Conservation (phyloP, 2,113 vertebrate species). For the Elgaria multicarinata region DNA sequence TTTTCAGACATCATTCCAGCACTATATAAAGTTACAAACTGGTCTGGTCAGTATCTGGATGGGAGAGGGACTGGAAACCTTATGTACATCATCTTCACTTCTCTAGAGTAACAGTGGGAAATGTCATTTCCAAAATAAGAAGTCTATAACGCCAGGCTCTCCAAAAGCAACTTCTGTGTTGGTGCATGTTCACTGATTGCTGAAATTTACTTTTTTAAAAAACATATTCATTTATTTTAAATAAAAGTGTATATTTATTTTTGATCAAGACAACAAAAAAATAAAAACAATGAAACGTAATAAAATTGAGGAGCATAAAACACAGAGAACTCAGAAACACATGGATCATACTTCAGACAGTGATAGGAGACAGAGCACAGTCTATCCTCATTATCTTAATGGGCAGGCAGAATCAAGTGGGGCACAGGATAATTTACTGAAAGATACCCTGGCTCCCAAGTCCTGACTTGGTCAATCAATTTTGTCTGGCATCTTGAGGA, state of each 20-base stretch:
- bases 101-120: too few relatives aligned
- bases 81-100: too few relatives aligned
- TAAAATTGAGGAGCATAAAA: too few relatives aligned
- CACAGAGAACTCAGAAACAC: too few relatives aligned
- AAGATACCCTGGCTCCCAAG: neutral
- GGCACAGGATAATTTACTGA: neutral
- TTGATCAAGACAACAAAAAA: too few relatives aligned
- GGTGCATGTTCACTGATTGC: neutral
- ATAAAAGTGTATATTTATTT: too few relatives aligned
- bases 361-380: neutral
- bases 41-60: too few relatives aligned
- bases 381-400: neutral
- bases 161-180: neutral
- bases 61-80: too few relatives aligned
- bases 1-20: too few relatives aligned
- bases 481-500: neutral
- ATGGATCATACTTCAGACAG: neutral
- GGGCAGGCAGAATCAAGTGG: neutral
- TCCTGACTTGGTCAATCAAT: neutral
- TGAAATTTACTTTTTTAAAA: neutral
- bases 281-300: too few relatives aligned
- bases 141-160: neutral
- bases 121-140: too few relatives aligned
- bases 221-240: neutral
- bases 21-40: too few relatives aligned